A percentile compares a stretch with the other conserved stretches of the same genome.
Evolutionary conservation across 2,113 vertebrate species (phyloP).

Genomic region (Synchiropus splendidus): DNA sequence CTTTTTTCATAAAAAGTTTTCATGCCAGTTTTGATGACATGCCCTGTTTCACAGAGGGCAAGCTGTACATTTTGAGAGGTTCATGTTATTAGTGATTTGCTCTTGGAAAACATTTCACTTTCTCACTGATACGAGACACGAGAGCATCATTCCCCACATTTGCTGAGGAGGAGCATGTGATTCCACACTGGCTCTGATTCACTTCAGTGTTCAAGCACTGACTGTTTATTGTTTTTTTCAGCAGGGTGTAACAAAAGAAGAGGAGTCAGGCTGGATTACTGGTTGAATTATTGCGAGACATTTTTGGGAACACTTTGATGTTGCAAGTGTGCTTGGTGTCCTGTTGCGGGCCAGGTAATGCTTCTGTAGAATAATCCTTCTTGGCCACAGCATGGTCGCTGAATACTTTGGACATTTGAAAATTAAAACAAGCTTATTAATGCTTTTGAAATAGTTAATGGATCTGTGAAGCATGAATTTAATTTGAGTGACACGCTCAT

Average conservation of each 20-base stretch:
- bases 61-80: slow-evolving; percentile 8
- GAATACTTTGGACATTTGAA: too few species aligned
- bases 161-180: slow-evolving; percentile 17
- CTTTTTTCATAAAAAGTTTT: too few species aligned
- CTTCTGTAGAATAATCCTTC: too few species aligned
- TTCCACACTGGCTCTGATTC: slow-evolving; percentile 3
- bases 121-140: slow-evolving; percentile 14
- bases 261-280: neutral
- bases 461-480: too few species aligned
- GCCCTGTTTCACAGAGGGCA: neutral
- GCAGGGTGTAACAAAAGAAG: slow-evolving; percentile 8
- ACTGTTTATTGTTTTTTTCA: slow-evolving; percentile 23
- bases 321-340: too few species aligned
- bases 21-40: too few species aligned
- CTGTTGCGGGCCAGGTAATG: too few species aligned
- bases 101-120: slow-evolving; percentile 13
- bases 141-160: slow-evolving; percentile 10
- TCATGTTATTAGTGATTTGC: slow-evolving; percentile 3
- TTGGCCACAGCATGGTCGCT: too few species aligned
- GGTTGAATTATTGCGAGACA: neutral
- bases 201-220: slow-evolving; percentile 7
- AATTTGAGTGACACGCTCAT: too few species aligned
- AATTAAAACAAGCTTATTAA: too few species aligned
- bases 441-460: too few species aligned
- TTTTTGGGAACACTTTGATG: neutral